Evolutionary conservation across 2,797 vertebrate genomes (phyloP), one percentile per base, ranked within the genome.

Genomic region (Notolepis coatsorum): DNA sequence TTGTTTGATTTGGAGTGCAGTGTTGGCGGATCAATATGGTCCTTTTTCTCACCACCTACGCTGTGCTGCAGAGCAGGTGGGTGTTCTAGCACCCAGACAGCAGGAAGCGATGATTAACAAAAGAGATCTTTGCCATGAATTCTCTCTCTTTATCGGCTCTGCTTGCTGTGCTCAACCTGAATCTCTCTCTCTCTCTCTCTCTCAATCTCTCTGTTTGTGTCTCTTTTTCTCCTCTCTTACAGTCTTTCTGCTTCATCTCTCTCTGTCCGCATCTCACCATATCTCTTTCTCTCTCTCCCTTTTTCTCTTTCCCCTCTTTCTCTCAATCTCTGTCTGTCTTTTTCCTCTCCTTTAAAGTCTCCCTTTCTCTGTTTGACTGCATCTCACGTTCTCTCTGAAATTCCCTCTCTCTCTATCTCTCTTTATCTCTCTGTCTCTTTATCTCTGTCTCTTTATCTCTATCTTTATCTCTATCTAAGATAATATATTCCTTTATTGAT

Each of bases 1-100:
- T 50, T 15, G 59, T 83, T 79, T 52, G 57, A 79, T 74, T 80
- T 65, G 68, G 68, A 55, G 53, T 55, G 18, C 25, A 4, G 7
- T 31, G 50, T 66, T 77, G 55, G 25, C 45, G 57, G 70, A 69
- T 79, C 60, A 66, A 8, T 38, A 55, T 65, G 57, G 33, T 24
- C 8, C 59, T 65, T 48, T 50, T 13, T 20, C 31, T 65, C 51
- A 42, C 62, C 47, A 64, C 82, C 77, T 57, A 77, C 57, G 37
- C 66, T 43, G 52, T 45, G 39, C 57, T 58, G 53, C 41, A 37
- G 28, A 71, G 72, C 73, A 64, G 45, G 84, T 88, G 81, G 86
- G 77, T 65, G 81, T 79, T 57, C 17, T 50, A 82, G 75, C 65
- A 61, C 66, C 17, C 13, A 65, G 62, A 64, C 61, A 25, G 65